Evolutionary conservation across 2,888 invertebrate genomes (phyloP), one percentile per base, ranked within the genome.

Genomic region (Drosophila silvestris): DNA sequence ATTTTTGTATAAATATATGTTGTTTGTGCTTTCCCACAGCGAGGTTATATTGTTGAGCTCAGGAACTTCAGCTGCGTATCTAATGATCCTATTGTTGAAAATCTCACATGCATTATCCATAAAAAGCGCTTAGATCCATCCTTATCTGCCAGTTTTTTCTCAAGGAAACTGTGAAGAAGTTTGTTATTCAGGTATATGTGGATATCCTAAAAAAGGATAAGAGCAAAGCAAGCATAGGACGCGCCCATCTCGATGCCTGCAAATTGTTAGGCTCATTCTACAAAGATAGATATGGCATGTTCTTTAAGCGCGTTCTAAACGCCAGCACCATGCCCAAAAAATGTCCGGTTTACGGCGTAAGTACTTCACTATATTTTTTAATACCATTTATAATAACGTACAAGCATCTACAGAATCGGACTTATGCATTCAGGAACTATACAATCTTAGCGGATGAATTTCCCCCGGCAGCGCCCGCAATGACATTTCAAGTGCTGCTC

Each of bases 311-410:
- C 1, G 12, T 89, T 10, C 72, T 44, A n/a, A 32, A n/a, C 0
- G 41, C 22, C 0, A 73, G 84, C 61, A 81, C 81, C 65, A 41
- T 91, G 0, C 84, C 87, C 6, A 58, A 26, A 6, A 54, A 12
- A 0, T 90, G 90, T 66, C 90, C 90, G 0, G 0, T 79, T 0
- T 7, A 12, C 6, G 52, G 67, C 35, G 89, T 91, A 54, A 79
- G 84, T 85, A 28, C 5, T 35, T 0, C 0, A 22, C 14, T 7
- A 14, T 33, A 2, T 28, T 22, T 39, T 1, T 41, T 19, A 37
- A 19, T 3, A 28, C 5, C n/a, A 32, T 14, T 5, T 14, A 33
- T 2, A 14, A 35, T n/a, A 22, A 19, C 26, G 3, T 1, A 5
- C 12, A n/a, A 28, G 1, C n/a, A 30, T 32, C 28, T 39, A 0